These are phyloP conservation scores for Zaprionus camerounensis DNA, from an alignment of 1,140 invertebrate species.

Conservation along the genomic window DNA sequence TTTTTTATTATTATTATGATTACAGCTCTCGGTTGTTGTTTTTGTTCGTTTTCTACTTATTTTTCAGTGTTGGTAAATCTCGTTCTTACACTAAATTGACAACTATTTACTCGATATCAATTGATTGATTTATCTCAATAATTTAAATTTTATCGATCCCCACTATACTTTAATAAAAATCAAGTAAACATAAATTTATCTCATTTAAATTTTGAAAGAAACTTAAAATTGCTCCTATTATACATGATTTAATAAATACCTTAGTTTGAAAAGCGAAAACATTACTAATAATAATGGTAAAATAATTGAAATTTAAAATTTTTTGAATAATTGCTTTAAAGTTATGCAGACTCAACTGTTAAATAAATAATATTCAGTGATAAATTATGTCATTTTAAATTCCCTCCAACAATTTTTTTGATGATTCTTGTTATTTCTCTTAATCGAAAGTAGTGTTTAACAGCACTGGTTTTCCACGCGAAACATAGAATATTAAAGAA, in stretches of 20 bases:
- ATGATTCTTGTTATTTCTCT: neutral
- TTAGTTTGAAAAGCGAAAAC: too few relatives aligned
- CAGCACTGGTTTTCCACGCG: constrained; percentile 49
- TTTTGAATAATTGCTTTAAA: too few relatives aligned
- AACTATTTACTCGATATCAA: constrained; percentile 17
- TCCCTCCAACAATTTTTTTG: neutral
- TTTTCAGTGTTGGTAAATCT: constrained; percentile 26
- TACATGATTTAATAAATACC: too few relatives aligned
- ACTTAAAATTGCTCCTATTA: neutral
- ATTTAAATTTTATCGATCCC: neutral
- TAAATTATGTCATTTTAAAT: neutral
- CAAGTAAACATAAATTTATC: neutral
- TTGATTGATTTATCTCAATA: neutral
- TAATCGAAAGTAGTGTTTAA: neutral
- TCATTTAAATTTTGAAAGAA: neutral
- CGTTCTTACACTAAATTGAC: neutral
- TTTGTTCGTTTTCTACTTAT: constrained; percentile 47
- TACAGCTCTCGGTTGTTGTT: constrained; percentile 38
- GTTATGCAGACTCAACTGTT: neutral
- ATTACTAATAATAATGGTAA: too few relatives aligned
- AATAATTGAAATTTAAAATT: too few relatives aligned
- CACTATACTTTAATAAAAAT: neutral
- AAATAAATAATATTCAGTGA: neutral
- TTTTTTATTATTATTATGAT: constrained; percentile 44
- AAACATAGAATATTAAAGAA: constrained; percentile 9